Base-by-base conservation (phyloP, 2,888 invertebrate genomes). In the Drosophila birchii region DNA sequence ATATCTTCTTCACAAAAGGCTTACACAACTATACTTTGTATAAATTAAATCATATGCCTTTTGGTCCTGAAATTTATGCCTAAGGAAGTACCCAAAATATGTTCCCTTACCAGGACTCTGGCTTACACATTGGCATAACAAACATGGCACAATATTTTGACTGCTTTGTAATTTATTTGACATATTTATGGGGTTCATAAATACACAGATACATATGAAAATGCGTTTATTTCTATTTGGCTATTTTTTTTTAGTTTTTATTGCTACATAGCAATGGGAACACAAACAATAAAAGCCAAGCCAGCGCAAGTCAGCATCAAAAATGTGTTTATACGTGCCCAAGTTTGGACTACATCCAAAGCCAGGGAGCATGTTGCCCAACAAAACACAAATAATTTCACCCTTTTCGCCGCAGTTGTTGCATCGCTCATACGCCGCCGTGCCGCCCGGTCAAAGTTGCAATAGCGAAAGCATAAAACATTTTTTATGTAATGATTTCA, bases 171-270 rank as follows among this genome's bases (percentile, higher is more conserved):
- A 86, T 89, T 86, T 86, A 89, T 89, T 86, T 86, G 86, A 86
- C 86, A 86, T 86, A 86, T 86, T 86, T 86, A 86, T 86, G 86
- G 85, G 81, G 79, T 89, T 86, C 86, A 89, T 86, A 86, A 86
- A 86, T 86, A 86, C 88, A 88, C 88, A 88, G 73, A 85, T 81
- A 85, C 62, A 81, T 79, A 79, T 78, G 78, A 67, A 81, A 86
- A 75, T 78, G 81, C 84, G 87, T 86, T 85, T 89, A 89, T 88
- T 88, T 88, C 83, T 80, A 88, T 86, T 83, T 83, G 77, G 56
- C 57, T 64, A 78, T 61, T 76, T 77, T 61, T 76, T 77, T 76
- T 69, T 70, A 55, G 64, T 72, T 75, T 76, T 80, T 69, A 85
- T 81, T 79, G 88, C 80, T 70, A n/a, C n/a, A n/a, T n/a, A 77